phyloP scores from a whole-genome alignment of 2,888 invertebrate genomes.

The Deilephila porcellus region DNA sequence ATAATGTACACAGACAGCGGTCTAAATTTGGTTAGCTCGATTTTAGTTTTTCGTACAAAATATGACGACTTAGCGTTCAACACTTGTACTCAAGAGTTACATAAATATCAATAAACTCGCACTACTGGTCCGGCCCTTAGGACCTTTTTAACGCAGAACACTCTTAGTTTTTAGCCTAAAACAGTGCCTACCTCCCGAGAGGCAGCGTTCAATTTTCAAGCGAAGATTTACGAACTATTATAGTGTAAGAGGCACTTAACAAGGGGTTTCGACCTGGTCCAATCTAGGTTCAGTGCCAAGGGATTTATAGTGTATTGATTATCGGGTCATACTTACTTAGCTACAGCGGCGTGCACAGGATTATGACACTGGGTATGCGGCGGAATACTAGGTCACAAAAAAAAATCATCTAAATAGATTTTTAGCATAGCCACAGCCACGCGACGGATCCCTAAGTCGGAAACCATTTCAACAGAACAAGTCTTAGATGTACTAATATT shows the following conservation, averaged over 20 bases:
- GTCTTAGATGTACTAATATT: too few relatives aligned
- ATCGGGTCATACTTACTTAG: not conserved
- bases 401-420: too few relatives aligned
- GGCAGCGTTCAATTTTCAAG: conserved; percentile 1
- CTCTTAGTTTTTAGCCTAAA: not conserved
- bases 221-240: conserved; percentile 25
- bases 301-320: not conserved
- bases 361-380: too few relatives aligned
- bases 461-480: too few relatives aligned
- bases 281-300: not conserved
- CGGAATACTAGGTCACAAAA: too few relatives aligned
- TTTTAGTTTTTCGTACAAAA: not conserved
- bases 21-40: not conserved
- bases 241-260: conserved; percentile 7
- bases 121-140: not conserved
- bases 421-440: too few relatives aligned
- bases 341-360: too few relatives aligned
- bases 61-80: not conserved
- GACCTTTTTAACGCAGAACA: not conserved
- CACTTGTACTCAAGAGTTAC: not conserved
- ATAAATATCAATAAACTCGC: conserved; percentile 8
- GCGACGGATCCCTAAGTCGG: too few relatives aligned
- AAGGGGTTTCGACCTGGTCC: conserved; percentile 11
- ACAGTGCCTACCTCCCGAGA: not conserved
- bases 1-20: too few relatives aligned